Conservation (phyloP, 1,140 invertebrate species). For the Octopus bimaculoides region DNA sequence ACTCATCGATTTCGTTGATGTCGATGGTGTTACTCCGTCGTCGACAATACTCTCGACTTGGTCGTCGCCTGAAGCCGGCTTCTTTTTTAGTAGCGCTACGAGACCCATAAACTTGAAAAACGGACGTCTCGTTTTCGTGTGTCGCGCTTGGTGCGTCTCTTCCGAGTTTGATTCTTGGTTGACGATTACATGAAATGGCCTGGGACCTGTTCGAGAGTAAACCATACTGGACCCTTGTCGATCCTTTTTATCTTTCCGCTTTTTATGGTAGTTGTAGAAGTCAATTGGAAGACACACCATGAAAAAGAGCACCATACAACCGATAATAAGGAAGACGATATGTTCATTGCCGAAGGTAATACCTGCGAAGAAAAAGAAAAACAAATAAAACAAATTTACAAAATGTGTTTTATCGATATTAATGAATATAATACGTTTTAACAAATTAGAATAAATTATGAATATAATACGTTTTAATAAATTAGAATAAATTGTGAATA, state of each 20-base stretch:
- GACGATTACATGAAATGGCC: background rate
- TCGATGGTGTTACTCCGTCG: background rate
- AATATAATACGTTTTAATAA: too few relatives aligned
- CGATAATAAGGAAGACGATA: conserved; percentile 30
- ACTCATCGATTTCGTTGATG: background rate
- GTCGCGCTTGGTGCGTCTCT: background rate
- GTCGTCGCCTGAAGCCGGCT: background rate
- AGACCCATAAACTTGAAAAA: conserved; percentile 1
- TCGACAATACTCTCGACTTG: background rate
- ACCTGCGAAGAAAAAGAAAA: background rate
- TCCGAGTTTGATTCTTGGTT: background rate
- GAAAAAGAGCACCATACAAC: conserved; percentile 29
- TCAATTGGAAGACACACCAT: conserved; percentile 33
- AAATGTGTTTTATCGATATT: too few relatives aligned
- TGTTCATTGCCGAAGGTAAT: background rate
- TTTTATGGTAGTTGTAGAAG: conserved; percentile 28
- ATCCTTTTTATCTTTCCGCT: conserved; percentile 19
- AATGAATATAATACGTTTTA: too few relatives aligned
- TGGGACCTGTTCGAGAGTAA: background rate
- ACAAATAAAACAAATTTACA: background rate
- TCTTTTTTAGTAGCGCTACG: background rate
- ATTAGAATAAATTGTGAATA: too few relatives aligned
- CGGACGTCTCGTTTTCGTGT: background rate
- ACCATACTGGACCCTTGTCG: background rate
- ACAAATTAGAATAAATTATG: too few relatives aligned